These are phyloP conservation scores for Sturnira hondurensis DNA, from an alignment of 2,113 vertebrate genomes.

Conservation along the genomic window DNA sequence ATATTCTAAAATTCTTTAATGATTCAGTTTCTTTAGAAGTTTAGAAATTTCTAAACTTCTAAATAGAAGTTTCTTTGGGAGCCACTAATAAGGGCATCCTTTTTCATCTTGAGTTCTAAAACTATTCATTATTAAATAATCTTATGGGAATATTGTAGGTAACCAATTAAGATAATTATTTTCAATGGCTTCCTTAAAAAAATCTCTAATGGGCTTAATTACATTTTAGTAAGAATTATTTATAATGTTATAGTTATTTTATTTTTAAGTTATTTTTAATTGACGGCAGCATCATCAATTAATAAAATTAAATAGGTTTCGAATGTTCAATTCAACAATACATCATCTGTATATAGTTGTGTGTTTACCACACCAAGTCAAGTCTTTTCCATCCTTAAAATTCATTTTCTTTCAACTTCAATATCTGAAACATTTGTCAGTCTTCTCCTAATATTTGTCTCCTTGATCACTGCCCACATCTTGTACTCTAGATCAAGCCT, in stretches of 20 bases:
- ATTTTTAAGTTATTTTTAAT: no score
- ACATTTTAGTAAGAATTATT: neutral
- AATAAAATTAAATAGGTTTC: no score
- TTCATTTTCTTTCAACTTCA: neutral
- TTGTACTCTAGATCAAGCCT: neutral
- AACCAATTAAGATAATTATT: neutral
- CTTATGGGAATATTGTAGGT: neutral
- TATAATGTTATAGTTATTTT: neutral
- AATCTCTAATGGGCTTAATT: neutral
- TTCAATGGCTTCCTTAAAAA: neutral
- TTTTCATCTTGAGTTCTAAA: neutral
- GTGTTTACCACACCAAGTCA: no score
- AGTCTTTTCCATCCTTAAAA: neutral
- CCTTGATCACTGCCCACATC: neutral
- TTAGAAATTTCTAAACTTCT: no score
- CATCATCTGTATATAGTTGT: no score
- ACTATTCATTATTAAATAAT: neutral
- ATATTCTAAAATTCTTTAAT: neutral
- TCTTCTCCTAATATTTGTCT: neutral
- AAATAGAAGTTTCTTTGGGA: neutral
- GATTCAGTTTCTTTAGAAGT: no score
- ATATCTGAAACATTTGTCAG: neutral
- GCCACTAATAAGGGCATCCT: neutral
- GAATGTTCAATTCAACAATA: no score
- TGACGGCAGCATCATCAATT: no score